A percentile compares a stretch with the other conserved stretches of the same genome.
These are phyloP conservation scores for Ganaspis brasiliensis DNA, from an alignment of 2,888 invertebrate species.

Conservation along the genomic window DNA sequence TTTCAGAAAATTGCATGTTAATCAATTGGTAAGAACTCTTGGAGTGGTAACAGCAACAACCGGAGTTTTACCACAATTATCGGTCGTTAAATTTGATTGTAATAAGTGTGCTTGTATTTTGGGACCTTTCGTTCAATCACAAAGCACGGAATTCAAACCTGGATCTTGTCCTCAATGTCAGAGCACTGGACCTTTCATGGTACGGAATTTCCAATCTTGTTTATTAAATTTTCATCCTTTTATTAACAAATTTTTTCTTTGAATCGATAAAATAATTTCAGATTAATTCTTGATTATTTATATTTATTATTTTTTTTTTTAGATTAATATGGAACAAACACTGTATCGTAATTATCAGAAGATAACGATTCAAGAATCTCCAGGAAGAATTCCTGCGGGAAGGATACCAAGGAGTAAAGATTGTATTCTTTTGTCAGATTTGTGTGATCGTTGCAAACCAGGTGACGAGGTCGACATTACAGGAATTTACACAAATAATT, in stretches of 20 bases:
- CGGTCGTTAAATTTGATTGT: slow-evolving; percentile 98
- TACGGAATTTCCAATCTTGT: slow-evolving; percentile 77
- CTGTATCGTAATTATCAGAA: slow-evolving; percentile 99
- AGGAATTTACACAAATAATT: slow-evolving; percentile 98
- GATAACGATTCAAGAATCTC: slow-evolving; percentile 98
- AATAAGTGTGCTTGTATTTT: slow-evolving; percentile 96
- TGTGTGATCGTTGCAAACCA: slow-evolving; percentile 98
- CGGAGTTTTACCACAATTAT: slow-evolving; percentile 96
- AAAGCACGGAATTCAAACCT: slow-evolving; percentile 96
- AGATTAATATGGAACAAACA: slow-evolving; percentile 99
- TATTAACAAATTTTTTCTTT: slow-evolving; percentile 40
- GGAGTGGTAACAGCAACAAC: slow-evolving; percentile 99
- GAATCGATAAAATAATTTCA: too few relatives aligned
- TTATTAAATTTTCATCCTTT: slow-evolving; percentile 14
- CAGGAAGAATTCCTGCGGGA: slow-evolving; percentile 98
- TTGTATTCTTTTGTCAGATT: slow-evolving; percentile 94
- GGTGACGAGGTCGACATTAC: slow-evolving; percentile 98
- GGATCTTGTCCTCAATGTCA: slow-evolving; percentile 99
- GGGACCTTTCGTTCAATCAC: slow-evolving; percentile 97
- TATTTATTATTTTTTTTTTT: slow-evolving; percentile 68
- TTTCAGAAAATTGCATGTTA: slow-evolving; percentile 90
- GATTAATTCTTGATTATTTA: too few relatives aligned
- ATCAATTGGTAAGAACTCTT: slow-evolving; percentile 95
- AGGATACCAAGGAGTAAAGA: slow-evolving; percentile 99
- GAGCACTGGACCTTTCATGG: slow-evolving; percentile 95